Evolutionary conservation across 2,797 vertebrate genomes (phyloP).

Genomic region (Botia almorhae): DNA sequence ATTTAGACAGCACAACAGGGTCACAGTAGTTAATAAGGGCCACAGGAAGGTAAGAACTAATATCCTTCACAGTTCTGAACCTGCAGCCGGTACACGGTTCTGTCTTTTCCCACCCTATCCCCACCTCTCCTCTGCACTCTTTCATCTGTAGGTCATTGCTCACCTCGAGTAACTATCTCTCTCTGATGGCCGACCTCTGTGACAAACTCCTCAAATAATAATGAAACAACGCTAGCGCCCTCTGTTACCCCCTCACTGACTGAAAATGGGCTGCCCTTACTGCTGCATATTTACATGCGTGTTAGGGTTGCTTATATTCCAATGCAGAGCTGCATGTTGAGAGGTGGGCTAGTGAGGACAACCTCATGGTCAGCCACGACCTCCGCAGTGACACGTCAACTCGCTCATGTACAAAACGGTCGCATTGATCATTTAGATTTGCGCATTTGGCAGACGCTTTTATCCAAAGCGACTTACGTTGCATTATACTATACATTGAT

Average conservation of each 20-base stretch:
- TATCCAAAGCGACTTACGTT: too few relatives aligned
- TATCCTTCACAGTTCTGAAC: conserved; percentile 64
- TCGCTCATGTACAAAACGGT: conserved; percentile 66
- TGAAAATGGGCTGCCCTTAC: conserved; percentile 48
- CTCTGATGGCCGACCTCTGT: conserved; percentile 68
- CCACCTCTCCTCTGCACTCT: conserved; percentile 14
- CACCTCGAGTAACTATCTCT: conserved; percentile 74
- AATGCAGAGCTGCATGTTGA: conserved; percentile 23
- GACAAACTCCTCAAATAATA: conserved; percentile 72
- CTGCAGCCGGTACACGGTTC: conserved; percentile 52
- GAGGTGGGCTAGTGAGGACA: conserved; percentile 51
- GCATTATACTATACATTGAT: too few relatives aligned
- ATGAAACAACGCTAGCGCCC: conserved; percentile 64
- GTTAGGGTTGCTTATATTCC: conserved; percentile 38
- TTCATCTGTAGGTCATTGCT: conserved; percentile 66
- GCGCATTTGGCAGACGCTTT: too few relatives aligned
- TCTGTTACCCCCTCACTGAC: conserved; percentile 60
- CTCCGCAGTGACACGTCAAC: conserved; percentile 66
- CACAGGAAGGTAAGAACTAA: conserved; percentile 66
- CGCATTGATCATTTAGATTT: conserved; percentile 71
- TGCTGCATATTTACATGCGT: conserved; percentile 49
- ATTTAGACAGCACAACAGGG: conserved; percentile 32
- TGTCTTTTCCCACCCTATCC: conserved; percentile 38
- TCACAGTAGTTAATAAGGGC: conserved; percentile 50
- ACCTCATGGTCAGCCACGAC: conserved; percentile 55